Evolutionary conservation across 2,888 invertebrate species (phyloP).

Genomic region (Tipula helvola): DNA sequence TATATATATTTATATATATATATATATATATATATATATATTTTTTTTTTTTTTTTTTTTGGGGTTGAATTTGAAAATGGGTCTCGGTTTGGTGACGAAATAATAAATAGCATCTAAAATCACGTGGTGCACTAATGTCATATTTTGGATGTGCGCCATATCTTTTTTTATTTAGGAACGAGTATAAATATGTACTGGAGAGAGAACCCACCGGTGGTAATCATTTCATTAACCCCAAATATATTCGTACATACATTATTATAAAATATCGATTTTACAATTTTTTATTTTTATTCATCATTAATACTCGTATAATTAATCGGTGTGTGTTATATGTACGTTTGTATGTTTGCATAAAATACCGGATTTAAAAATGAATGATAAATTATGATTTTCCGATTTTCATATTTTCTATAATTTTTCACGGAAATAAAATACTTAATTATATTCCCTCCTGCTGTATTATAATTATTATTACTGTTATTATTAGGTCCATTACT

Average conservation of each 20-base stretch:
- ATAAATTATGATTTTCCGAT: not conserved
- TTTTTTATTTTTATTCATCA: not conserved
- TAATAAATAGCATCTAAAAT: not conserved
- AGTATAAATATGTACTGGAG: not conserved
- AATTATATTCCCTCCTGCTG: not conserved
- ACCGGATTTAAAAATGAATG: not conserved
- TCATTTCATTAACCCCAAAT: not conserved
- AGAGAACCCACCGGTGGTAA: not conserved
- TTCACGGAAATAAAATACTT: not conserved
- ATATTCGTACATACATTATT: not conserved
- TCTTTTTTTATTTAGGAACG: not conserved
- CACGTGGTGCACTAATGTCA: not conserved
- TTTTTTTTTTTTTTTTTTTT: no score
- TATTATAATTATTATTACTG: not conserved
- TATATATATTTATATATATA: not conserved
- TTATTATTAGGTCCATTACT: conserved; percentile 53
- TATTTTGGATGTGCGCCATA: not conserved
- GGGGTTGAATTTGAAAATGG: not conserved
- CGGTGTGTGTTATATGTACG: not conserved
- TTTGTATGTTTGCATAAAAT: not conserved
- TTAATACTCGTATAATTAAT: not conserved
- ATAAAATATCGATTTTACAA: not conserved
- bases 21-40: not conserved
- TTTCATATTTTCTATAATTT: not conserved
- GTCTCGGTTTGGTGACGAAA: not conserved